Base-by-base conservation (phyloP, 2,797 vertebrate species). In the Neosilurus mollespiculum region DNA sequence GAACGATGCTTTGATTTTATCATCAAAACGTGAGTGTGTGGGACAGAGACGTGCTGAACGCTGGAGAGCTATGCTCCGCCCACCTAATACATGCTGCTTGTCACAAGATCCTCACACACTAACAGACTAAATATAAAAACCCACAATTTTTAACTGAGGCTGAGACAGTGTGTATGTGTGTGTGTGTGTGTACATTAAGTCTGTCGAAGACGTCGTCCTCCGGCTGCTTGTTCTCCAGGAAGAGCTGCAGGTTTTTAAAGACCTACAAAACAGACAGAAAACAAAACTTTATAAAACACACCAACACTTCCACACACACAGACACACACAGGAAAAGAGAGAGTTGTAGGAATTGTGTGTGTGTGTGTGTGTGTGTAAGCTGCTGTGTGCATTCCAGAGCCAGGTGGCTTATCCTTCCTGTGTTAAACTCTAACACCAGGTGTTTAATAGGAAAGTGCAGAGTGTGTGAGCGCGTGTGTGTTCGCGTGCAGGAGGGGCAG, bases 201-300 rank as follows among this genome's bases (percentile, higher is more conserved):
- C 97, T 93, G 90, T 99, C 97, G 80, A 99, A 99, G 85, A 99
- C 96, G 90, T 99, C 97, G 78, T 99, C 97, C 84, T 98, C 97
- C 30, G 96, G 94, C 91, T 99, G 97, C 87, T 99, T 99, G 91
- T 98, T 98, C 91, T 99, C 97, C 95, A 98, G 95, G 92, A 98
- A 98, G 84, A 99, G 92, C 92, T 98, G 97, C 83, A 99, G 95
- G 87, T 99, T 99, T 93, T 99, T 99, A 98, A 81, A 99, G 78
- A 98, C 97, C 97, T 99, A 89, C 53, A 49, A 69, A 20, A 53
- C n/a, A 73, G 49, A 77, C 49, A 70, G 62, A 65, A 43, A 5
- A 51, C 5, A 65, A 1, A 26, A 61, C 16, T 4, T 37, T 37
- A 34, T 16, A 11, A 11, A 11, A 56, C 54, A 56, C 54, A 56